Conservation (phyloP, 2,888 invertebrate genomes). For the Spisula subtruncata region DNA sequence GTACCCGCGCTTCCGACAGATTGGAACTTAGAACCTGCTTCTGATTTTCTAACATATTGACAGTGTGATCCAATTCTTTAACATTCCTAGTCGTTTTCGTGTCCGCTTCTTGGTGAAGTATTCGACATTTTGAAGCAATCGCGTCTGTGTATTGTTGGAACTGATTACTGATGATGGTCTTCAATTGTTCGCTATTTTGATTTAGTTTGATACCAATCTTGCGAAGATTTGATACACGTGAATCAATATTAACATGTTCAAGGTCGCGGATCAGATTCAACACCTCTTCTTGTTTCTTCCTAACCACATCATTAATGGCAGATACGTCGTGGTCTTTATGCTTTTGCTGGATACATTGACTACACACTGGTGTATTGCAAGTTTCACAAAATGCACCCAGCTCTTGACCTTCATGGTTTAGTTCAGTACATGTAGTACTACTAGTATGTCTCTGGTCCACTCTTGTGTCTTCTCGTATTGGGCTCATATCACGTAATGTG, state of each 20-base stretch:
- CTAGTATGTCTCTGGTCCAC: neutral
- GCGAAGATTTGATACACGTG: neutral
- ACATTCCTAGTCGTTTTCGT: neutral
- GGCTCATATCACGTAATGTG: neutral
- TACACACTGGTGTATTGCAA: conserved; percentile 10
- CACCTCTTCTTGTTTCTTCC: neutral
- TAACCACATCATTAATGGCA: neutral
- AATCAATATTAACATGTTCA: neutral
- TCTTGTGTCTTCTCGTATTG: neutral
- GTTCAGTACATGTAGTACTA: neutral
- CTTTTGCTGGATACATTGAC: neutral
- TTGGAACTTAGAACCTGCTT: neutral
- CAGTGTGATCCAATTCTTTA: neutral
- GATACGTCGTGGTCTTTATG: neutral
- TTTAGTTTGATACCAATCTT: neutral
- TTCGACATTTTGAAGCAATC: neutral
- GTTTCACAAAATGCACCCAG: neutral
- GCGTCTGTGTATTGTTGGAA: neutral
- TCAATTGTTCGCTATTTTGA: neutral
- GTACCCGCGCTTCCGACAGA: neutral
- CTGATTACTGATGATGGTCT: neutral
- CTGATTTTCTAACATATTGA: neutral
- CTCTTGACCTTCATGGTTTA: neutral
- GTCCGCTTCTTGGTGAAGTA: neutral
- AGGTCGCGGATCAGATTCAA: neutral